Evolutionary conservation across 2,797 vertebrate genomes (phyloP), one percentile per base, ranked within the genome.

Genomic region (Microhierax caerulescens): DNA sequence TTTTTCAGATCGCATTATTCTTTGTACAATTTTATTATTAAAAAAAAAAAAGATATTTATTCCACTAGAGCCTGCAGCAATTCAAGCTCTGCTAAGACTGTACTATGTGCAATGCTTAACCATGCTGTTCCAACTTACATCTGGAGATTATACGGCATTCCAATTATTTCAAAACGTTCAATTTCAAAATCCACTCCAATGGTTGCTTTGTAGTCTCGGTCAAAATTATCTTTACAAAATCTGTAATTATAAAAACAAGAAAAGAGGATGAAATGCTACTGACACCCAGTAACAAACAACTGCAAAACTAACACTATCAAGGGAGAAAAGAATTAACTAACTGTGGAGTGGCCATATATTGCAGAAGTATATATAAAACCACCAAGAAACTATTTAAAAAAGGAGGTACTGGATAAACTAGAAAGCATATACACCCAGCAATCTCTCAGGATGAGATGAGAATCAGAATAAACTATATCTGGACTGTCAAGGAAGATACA

Each of bases 101-200:
- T 77, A 60, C 37, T 63, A 41, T 70, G 21, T 36, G 7, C 23
- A 60, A 22, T 50, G 65, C 34, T 83, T 60, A 69, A 60, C n/a
- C 18, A 34, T 3, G 1, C 37, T 51, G 25, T 34, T 45, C 85
- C 21, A 50, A 98, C 99, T 99, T 93, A 99, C 99, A 99, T 99
- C 97, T 99, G 99, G 45, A 99, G 98, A 80, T 98, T 98, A 95
- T 98, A 99, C 6, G 99, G 99, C 20, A 98, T 77, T 63, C 99
- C 99, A 19, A 97, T 97, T 19, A 99, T 97, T 96, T 99, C 98
- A 96, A 99, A 99, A 70, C 98, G 98, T 96, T 99, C 99, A 0
- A 99, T 99, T 97, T 99, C 99, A 96, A 99, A 99, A 97, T 99
- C 99, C 20, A 99, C 99, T 25, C 99, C 99, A 5, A 99, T 99